Percentiles rank a stretch among this genome's conserved stretches.
These are phyloP conservation scores for Pterocles burchelli DNA, from an alignment of 2,113 vertebrate genomes.

Conservation along the genomic window DNA sequence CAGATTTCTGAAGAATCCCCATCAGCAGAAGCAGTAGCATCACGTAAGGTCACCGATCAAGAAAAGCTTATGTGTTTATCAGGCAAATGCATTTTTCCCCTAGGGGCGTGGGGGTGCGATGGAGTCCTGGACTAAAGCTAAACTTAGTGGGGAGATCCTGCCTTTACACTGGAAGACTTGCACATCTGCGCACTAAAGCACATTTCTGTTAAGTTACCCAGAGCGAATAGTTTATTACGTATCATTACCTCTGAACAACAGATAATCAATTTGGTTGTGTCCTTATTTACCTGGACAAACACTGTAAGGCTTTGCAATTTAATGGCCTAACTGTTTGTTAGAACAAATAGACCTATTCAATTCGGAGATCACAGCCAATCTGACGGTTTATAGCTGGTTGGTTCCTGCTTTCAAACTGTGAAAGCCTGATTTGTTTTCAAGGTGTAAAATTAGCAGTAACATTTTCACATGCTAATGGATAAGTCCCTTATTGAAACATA, in stretches of 20 bases:
- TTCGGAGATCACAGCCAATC: conserved; percentile 38
- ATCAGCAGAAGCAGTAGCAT: neutral
- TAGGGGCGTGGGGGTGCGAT: neutral
- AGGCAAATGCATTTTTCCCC: neutral
- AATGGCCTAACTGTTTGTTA: conserved; percentile 52
- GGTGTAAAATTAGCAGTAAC: conserved; percentile 59
- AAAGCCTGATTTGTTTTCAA: conserved; percentile 44
- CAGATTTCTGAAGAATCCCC: neutral
- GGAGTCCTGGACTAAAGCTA: neutral
- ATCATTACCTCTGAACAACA: conserved; percentile 59
- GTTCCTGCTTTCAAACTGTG: conserved; percentile 34
- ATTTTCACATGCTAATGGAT: conserved; percentile 24
- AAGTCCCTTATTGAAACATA: conserved; percentile 42
- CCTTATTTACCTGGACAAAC: conserved; percentile 68
- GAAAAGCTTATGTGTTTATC: neutral
- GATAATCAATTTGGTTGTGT: conserved; percentile 60
- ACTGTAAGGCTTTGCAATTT: conserved; percentile 57
- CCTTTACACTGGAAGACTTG: neutral
- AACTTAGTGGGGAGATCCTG: neutral
- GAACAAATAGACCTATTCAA: conserved; percentile 52
- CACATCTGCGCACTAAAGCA: neutral
- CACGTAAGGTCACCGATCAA: fast-evolving
- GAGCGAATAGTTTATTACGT: conserved; percentile 50
- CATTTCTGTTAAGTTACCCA: conserved; percentile 47
- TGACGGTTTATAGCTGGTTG: conserved; percentile 45